Conservation (phyloP, 2,888 invertebrate species). For the Strigamia crassipes region DNA sequence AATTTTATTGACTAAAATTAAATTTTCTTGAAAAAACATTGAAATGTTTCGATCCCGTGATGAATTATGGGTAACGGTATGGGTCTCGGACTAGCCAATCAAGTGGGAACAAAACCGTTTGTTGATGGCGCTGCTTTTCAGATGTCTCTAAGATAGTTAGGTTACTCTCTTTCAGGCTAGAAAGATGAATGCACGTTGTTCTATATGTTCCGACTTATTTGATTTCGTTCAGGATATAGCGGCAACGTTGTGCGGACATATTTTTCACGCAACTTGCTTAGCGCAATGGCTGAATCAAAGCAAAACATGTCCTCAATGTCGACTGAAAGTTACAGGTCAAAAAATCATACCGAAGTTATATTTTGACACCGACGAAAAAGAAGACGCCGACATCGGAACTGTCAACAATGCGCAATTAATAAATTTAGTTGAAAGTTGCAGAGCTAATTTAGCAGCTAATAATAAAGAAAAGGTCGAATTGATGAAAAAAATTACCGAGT, state of each 20-base stretch:
- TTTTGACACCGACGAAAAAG: background rate
- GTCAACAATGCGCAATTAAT: background rate
- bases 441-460: background rate
- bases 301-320: background rate
- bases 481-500: background rate
- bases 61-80: too few species aligned
- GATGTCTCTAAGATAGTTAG: background rate
- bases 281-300: background rate
- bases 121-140: too few species aligned
- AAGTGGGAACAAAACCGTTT: too few species aligned
- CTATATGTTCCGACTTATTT: slow-evolving; percentile 2
- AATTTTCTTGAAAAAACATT: too few species aligned
- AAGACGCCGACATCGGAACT: background rate
- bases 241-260: background rate
- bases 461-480: background rate
- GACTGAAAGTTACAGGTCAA: background rate
- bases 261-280: background rate
- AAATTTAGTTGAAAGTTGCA: background rate
- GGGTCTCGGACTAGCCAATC: too few species aligned
- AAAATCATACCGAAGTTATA: background rate
- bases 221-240: background rate
- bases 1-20: too few species aligned
- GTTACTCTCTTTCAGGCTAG: background rate
- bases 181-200: background rate
- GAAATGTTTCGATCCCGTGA: too few species aligned